phyloP scores from a whole-genome alignment of 2,797 vertebrate species.

The Scolopax bukidnonensis region DNA sequence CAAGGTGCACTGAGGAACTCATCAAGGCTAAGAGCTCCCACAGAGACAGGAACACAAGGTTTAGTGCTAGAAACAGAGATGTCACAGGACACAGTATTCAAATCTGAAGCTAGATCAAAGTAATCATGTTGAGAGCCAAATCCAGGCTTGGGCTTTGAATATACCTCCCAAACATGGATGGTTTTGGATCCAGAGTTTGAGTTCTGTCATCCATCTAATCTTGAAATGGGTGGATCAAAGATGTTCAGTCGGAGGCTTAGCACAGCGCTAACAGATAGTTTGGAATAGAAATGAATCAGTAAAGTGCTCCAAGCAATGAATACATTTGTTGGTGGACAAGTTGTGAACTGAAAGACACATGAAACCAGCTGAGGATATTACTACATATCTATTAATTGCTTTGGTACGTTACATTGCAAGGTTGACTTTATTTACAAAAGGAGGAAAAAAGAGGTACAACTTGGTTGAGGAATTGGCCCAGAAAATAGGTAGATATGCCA shows the following conservation, averaged over 20 bases:
- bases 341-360: slow-evolving; percentile 1
- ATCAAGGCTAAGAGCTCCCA: background rate
- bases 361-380: background rate
- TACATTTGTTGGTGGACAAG: slow-evolving; percentile 7
- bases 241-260: slow-evolving; percentile 27
- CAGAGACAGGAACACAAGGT: background rate
- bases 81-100: background rate
- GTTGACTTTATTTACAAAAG: background rate
- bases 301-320: slow-evolving; percentile 21
- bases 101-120: slow-evolving; percentile 24
- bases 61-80: background rate
- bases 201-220: slow-evolving; percentile 59
- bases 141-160: slow-evolving; percentile 7
- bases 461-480: background rate
- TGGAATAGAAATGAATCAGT: slow-evolving; percentile 5
- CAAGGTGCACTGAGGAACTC: background rate
- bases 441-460: background rate
- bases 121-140: background rate
- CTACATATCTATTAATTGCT: background rate
- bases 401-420: background rate
- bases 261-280: slow-evolving; percentile 50
- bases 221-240: slow-evolving; percentile 65
- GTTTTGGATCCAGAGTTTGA: slow-evolving; percentile 14
- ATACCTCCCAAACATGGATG: slow-evolving; percentile 35
- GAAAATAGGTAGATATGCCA: background rate